Evolutionary conservation across 1,140 invertebrate species (phyloP), one percentile per base, ranked within the genome.

Genomic region (Augochlora pura): DNA sequence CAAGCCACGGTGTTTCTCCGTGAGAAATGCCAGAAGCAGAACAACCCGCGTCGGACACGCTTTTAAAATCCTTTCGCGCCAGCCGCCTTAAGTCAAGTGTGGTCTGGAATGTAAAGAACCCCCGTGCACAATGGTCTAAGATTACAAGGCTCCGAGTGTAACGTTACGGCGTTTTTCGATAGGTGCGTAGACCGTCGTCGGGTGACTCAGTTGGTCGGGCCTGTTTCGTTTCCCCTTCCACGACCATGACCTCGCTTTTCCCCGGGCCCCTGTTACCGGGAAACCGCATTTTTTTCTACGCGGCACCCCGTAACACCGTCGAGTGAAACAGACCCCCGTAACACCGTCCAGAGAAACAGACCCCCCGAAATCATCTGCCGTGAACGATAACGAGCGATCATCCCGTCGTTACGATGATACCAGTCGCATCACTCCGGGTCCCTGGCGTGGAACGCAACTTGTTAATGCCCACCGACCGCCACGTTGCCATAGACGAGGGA

Each of bases 101-200:
- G 64, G 84, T 72, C 83, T 80, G 86, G 87, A 87, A 88, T 86
- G 80, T 81, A 80, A 88, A 86, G 82, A 83, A 87, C 80, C 68
- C 60, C 39, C 2, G 10, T 21, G 46, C n/a, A 80, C 84, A 71
- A 85, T 86, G 64, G 78, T 86, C 81, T 80, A 81, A 87, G 82
- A 87, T 88, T 88, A 87, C 76, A 86, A 68, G 77, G 38, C 69
- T 60, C n/a, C 10, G 62, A 79, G 73, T 82, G 80, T 84, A 86
- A 68, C 78, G 78, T 85, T 81, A 85, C 83, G 57, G 63, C 81
- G 68, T 46, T 39, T 82, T 85, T 85, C 80, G 84, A 85, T 86
- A 86, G 82, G 70, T 75, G 75, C 67, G 54, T 32, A 32, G 70
- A 57, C 62, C 54, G 52, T 27, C 21, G n/a, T n/a, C n/a, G 62